phyloP scores from a whole-genome alignment of 2,888 invertebrate species.

The Drosophila picticornis region DNA sequence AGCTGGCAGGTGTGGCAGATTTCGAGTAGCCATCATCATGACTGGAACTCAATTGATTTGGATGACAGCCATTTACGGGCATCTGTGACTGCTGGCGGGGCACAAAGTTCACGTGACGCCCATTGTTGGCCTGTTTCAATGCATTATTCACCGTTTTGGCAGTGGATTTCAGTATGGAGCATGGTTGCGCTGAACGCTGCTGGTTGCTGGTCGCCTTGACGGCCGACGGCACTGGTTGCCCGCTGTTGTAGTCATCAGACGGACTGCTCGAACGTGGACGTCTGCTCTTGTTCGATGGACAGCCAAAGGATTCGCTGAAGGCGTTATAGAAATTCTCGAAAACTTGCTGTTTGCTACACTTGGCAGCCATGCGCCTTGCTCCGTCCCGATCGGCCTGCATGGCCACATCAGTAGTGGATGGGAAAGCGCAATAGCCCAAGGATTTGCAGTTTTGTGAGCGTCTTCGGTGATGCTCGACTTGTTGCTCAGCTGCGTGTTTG shows the following conservation, averaged over 20 bases:
- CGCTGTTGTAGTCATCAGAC: not conserved
- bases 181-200: not conserved
- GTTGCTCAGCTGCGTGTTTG: not conserved
- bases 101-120: conserved; percentile 38
- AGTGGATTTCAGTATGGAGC: conserved; percentile 37
- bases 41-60: not conserved
- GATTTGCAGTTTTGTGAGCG: not conserved
- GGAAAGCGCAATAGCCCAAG: not conserved
- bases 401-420: not conserved
- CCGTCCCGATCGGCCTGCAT: too few relatives aligned
- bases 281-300: not conserved
- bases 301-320: conserved; percentile 19
- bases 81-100: not conserved
- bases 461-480: not conserved
- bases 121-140: not conserved
- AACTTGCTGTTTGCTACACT: not conserved
- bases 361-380: not conserved
- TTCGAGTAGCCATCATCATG: conserved; percentile 1
- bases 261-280: not conserved
- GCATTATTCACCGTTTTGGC: not conserved
- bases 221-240: not conserved
- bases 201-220: not conserved
- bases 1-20: not conserved
- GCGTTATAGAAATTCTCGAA: not conserved
- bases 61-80: not conserved